Percentiles rank a stretch among this genome's conserved stretches.
Conservation (phyloP, 2,113 vertebrate genomes). For the Rhabdornis inornatus region DNA sequence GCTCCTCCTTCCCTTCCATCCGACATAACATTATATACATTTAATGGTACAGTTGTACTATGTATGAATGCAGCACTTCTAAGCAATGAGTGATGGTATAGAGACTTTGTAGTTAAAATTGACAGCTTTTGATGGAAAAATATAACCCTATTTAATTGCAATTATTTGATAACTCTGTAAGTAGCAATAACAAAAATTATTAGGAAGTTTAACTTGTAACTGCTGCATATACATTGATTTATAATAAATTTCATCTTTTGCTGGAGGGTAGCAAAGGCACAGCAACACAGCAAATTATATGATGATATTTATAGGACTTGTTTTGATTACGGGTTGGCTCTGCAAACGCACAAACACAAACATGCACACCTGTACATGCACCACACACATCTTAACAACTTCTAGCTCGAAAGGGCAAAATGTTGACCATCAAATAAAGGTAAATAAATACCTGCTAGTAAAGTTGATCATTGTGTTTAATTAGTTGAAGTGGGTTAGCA, state of each 20-base stretch:
- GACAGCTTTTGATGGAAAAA: background rate
- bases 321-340: background rate
- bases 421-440: background rate
- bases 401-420: background rate
- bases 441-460: background rate
- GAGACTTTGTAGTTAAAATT: background rate
- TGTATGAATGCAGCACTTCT: background rate
- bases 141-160: background rate
- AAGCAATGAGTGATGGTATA: background rate
- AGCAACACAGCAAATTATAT: background rate
- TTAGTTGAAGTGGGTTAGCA: background rate
- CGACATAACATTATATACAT: background rate
- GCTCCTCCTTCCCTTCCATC: slow-evolving; percentile 23
- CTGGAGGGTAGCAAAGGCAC: background rate
- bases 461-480: background rate
- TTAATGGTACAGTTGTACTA: background rate
- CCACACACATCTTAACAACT: background rate
- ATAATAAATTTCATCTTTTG: background rate
- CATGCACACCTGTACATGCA: background rate
- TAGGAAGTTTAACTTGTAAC: background rate
- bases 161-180: background rate
- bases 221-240: background rate
- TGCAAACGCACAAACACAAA: background rate
- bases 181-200: background rate
- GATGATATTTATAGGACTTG: background rate